phyloP scores from a whole-genome alignment of 1,140 invertebrate genomes.

The Pseudomyrmex dendroicus region DNA sequence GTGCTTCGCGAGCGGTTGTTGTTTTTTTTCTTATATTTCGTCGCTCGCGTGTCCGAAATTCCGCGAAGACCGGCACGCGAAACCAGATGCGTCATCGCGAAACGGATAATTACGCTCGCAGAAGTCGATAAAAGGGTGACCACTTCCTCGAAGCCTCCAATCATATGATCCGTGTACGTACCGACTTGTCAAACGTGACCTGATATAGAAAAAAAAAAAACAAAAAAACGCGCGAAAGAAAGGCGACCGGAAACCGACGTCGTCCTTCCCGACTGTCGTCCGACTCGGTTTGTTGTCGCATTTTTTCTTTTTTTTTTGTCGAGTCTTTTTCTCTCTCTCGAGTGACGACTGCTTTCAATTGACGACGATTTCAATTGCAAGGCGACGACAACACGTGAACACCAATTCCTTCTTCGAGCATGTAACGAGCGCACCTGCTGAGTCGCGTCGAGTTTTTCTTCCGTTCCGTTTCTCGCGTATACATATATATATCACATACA shows the following conservation, averaged over 20 bases:
- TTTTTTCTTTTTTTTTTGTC: not conserved
- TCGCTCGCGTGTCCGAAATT: conserved; percentile 54
- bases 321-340: not conserved
- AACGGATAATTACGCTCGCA: conserved; percentile 54
- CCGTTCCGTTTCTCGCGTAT: conserved; percentile 13
- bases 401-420: not conserved
- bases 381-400: too few relatives aligned
- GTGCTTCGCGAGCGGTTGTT: conserved; percentile 15
- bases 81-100: conserved; percentile 57
- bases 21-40: too few relatives aligned
- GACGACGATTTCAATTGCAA: not conserved
- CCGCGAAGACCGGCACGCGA: conserved; percentile 38
- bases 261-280: conserved; percentile 1
- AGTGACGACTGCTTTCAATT: conserved; percentile 1
- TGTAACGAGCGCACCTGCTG: conserved; percentile 35
- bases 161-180: conserved; percentile 50
- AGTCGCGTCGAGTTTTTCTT: conserved; percentile 11
- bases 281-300: conserved; percentile 15
- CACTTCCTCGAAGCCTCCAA: conserved; percentile 55
- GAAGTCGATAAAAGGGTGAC: conserved; percentile 50
- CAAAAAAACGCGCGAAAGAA: conserved; percentile 20
- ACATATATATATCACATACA: not conserved
- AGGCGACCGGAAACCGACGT: conserved; percentile 41
- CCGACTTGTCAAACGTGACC: conserved; percentile 46
- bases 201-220: conserved; percentile 33